Evolutionary conservation across 2,888 invertebrate genomes (phyloP), one percentile per base, ranked within the genome.

Genomic region (Tinea trinotella): DNA sequence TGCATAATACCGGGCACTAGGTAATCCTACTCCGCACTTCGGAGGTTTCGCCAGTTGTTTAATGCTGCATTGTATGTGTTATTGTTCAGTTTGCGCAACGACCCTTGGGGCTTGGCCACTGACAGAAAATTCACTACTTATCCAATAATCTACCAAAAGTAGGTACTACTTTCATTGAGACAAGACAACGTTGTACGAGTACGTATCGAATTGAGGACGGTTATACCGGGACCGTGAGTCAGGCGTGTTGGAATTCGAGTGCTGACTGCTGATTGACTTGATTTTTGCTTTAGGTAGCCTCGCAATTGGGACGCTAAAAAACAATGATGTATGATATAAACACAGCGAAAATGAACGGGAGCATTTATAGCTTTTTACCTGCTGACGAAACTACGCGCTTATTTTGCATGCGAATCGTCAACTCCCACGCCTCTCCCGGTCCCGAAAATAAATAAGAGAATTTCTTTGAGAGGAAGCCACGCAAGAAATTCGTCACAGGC

Each of bases 1-100:
- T 83, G 79, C 84, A 83, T 83, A 83, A 84, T 73, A 71, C 74
- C 64, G 71, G 73, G 72, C 76, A 72, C 74, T 70, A 66, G 57
- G 77, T 73, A 76, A 74, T 72, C 70, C 65, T 63, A 20, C 49
- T 65, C 65, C 62, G 69, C 62, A 66, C 67, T 67, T 71, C 65
- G 68, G 36, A 63, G 64, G 65, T 72, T 71, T 76, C 66, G 63
- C 71, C 70, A 69, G 67, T 76, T 74, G 73, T 78, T 75, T 74
- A 73, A 77, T 70, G 40, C 12, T 24, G 24, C 20, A 24, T 50
- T 49, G 49, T 49, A 17, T 17, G 17, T 49, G 60, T 64, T 66
- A 67, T 68, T 65, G 64, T 64, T 58, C 56, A 54, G 56, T 58
- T 66, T 64, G 62, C 62, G 62, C 61, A 63, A 67, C 57, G 59